A percentile compares a stretch with the other conserved stretches of the same genome.
phyloP scores from a whole-genome alignment of 2,797 vertebrate species.

The Schizothorax lantsangensis region DNA sequence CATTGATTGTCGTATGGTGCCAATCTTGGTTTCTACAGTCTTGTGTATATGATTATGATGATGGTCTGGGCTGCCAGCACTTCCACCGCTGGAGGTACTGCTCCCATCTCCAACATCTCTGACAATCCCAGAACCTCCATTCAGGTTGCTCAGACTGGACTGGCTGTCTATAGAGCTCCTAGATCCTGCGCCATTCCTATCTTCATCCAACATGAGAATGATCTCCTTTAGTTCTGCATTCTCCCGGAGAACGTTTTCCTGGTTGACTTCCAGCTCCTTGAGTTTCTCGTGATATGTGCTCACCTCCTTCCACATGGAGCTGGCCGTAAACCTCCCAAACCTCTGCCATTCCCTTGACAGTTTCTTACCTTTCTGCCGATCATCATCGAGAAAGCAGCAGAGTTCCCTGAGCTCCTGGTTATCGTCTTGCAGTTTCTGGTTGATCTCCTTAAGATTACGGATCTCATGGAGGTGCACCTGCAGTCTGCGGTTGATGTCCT shows the following conservation, averaged over 20 bases:
- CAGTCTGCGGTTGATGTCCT: constrained; percentile 87
- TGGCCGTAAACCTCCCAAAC: constrained; percentile 86
- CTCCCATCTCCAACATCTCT: constrained; percentile 89
- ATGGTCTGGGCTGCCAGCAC: constrained; percentile 86
- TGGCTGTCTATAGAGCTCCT: constrained; percentile 90
- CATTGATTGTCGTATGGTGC: constrained; percentile 80
- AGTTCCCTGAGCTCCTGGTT: constrained; percentile 89
- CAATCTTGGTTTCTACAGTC: constrained; percentile 77
- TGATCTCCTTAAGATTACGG: constrained; percentile 87
- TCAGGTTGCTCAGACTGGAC: constrained; percentile 84
- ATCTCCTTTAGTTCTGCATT: constrained; percentile 90
- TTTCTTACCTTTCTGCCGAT: constrained; percentile 88
- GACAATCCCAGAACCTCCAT: constrained; percentile 78
- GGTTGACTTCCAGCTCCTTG: constrained; percentile 85
- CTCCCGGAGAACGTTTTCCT: constrained; percentile 84
- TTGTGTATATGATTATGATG: constrained; percentile 78
- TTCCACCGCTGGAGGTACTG: constrained; percentile 87
- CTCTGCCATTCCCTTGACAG: constrained; percentile 90
- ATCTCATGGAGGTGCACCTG: constrained; percentile 91
- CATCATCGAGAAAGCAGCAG: constrained; percentile 90
- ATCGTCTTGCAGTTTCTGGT: constrained; percentile 89
- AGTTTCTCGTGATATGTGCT: constrained; percentile 87
- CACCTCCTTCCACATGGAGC: constrained; percentile 87
- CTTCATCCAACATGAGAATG: constrained; percentile 87
- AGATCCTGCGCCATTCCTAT: constrained; percentile 85